These are phyloP conservation scores for Tupaia tana DNA, from an alignment of 2,113 vertebrate species.

Conservation along the genomic window DNA sequence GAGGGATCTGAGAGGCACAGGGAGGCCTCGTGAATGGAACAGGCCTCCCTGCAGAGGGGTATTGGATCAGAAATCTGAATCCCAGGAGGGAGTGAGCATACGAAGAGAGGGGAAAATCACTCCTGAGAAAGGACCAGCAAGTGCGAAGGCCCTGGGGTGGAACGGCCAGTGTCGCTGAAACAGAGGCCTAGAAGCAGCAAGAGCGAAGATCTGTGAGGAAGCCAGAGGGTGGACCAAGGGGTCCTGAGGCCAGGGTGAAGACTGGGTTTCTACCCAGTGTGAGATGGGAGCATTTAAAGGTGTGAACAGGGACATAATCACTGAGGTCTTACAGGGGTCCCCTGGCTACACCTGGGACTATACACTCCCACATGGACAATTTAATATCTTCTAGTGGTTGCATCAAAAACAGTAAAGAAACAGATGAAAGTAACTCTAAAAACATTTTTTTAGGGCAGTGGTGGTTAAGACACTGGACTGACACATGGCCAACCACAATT, in stretches of 20 bases:
- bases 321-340: not conserved
- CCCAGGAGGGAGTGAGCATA: not conserved
- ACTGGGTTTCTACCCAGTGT: not conserved
- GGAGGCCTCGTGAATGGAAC: not conserved
- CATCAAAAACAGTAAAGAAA: conserved; percentile 28
- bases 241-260: not conserved
- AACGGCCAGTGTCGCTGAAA: not conserved
- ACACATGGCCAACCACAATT: too few relatives aligned
- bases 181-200: not conserved
- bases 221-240: not conserved
- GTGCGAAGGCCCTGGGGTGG: conserved; percentile 44
- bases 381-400: not conserved
- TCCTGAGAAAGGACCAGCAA: not conserved
- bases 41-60: not conserved
- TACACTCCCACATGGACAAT: not conserved
- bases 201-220: not conserved
- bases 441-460: too few relatives aligned
- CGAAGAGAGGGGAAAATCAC: not conserved
- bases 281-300: not conserved
- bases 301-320: not conserved
- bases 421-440: not conserved
- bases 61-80: not conserved
- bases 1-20: not conserved
- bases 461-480: too few relatives aligned
- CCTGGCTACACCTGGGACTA: not conserved